phyloP scores from a whole-genome alignment of 2,888 invertebrate genomes.

The Diachrysia chrysitis region DNA sequence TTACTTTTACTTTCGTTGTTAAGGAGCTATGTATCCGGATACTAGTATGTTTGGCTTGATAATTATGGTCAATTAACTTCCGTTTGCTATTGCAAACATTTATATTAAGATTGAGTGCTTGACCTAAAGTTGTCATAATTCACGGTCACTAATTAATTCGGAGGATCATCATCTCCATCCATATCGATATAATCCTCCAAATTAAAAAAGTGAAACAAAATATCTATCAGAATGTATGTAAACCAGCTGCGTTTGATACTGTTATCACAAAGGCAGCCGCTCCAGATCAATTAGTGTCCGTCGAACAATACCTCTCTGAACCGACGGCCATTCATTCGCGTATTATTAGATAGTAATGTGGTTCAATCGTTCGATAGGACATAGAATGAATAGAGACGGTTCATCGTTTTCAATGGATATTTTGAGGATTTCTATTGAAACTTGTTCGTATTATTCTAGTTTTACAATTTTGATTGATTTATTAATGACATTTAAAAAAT shows the following conservation, averaged over 20 bases:
- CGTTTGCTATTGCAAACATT: too few relatives aligned
- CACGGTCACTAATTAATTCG: too few relatives aligned
- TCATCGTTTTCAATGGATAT: conserved; percentile 13
- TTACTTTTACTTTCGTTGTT: too few relatives aligned
- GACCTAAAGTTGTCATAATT: not conserved
- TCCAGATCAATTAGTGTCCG: conserved; percentile 75
- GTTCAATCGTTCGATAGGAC: conserved; percentile 74
- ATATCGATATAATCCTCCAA: too few relatives aligned
- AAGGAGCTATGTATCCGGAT: too few relatives aligned
- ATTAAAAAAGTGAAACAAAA: conserved; percentile 8
- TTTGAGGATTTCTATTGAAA: conserved; percentile 8
- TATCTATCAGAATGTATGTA: conserved; percentile 15
- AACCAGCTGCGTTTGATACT: conserved; percentile 51
- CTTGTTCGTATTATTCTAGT: not conserved
- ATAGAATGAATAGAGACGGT: conserved; percentile 55
- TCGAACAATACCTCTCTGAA: conserved; percentile 82
- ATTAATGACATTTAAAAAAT: too few relatives aligned
- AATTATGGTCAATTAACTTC: too few relatives aligned
- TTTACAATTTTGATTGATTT: not conserved
- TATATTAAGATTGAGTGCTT: not conserved
- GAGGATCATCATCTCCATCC: too few relatives aligned
- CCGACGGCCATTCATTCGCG: conserved; percentile 77
- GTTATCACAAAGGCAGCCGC: conserved; percentile 74
- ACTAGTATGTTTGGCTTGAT: too few relatives aligned
- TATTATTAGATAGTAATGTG: conserved; percentile 72